These are phyloP conservation scores for Eublepharis macularius DNA, from an alignment of 2,113 vertebrate genomes.

Conservation along the genomic window DNA sequence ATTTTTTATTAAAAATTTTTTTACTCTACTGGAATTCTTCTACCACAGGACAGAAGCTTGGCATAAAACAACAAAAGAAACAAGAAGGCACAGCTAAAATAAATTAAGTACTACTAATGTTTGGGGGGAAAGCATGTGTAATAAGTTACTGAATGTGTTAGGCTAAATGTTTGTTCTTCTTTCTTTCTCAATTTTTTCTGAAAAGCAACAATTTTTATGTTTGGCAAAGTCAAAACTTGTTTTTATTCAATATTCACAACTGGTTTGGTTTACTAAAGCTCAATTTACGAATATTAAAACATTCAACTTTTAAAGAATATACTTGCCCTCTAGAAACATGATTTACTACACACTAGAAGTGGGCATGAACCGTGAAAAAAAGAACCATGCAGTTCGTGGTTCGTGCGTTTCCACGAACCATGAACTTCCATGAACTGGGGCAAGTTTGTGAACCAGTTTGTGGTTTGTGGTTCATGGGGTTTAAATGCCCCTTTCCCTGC, in stretches of 20 bases:
- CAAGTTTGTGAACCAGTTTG: too few relatives aligned
- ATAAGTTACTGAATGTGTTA: constrained; percentile 39
- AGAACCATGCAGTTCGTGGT: too few relatives aligned
- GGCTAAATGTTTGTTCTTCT: neutral
- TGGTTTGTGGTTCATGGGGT: too few relatives aligned
- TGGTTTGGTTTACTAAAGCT: neutral
- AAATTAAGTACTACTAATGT: constrained; percentile 45
- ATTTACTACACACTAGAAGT: neutral
- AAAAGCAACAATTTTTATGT: neutral
- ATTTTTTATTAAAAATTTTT: constrained; percentile 65
- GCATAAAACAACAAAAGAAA: constrained; percentile 48
- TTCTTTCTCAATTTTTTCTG: constrained; percentile 12
- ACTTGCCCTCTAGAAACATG: neutral
- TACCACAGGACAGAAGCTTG: constrained; percentile 52
- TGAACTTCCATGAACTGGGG: too few relatives aligned
- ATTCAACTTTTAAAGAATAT: neutral
- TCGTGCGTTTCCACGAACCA: too few relatives aligned
- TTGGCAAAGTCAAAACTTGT: neutral
- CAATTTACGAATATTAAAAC: neutral
- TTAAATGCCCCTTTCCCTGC: too few relatives aligned
- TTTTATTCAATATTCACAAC: neutral
- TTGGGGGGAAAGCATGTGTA: constrained; percentile 43
- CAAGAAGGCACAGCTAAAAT: constrained; percentile 44
- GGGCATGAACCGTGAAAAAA: too few relatives aligned
- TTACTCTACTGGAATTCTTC: constrained; percentile 50